These are phyloP conservation scores for Holocentrus rufus DNA, from an alignment of 2,797 vertebrate species.

Conservation along the genomic window DNA sequence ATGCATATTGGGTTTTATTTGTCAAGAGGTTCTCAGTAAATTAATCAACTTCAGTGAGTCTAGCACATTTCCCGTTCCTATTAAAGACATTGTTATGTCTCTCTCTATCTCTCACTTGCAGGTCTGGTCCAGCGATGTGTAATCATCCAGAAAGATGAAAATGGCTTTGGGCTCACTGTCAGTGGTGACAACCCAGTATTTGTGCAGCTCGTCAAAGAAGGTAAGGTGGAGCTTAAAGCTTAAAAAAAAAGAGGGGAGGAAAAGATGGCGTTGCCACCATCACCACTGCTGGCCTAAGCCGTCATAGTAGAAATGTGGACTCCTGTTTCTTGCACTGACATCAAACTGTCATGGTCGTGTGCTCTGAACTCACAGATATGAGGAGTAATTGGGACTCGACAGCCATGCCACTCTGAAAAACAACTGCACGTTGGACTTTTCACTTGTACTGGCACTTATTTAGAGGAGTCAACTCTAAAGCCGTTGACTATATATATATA, in stretches of 20 bases:
- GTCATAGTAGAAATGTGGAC: slow-evolving; percentile 11
- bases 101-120: slow-evolving; percentile 71
- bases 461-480: slow-evolving; percentile 20
- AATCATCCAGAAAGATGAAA: slow-evolving; percentile 98
- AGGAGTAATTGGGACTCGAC: slow-evolving; percentile 36
- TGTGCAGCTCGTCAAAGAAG: slow-evolving; percentile 99
- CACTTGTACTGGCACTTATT: slow-evolving; percentile 16
- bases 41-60: neutral
- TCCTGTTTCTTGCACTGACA: slow-evolving; percentile 19
- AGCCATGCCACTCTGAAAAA: neutral
- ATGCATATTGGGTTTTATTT: neutral
- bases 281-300: slow-evolving; percentile 10
- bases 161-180: slow-evolving; percentile 98
- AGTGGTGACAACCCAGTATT: slow-evolving; percentile 99
- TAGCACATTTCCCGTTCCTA: slow-evolving; percentile 11
- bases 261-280: slow-evolving; percentile 9
- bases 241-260: slow-evolving; percentile 28
- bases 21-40: neutral
- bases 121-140: slow-evolving; percentile 99
- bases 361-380: slow-evolving; percentile 16
- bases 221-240: slow-evolving; percentile 76
- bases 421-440: neutral
- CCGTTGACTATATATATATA: slow-evolving; percentile 21
- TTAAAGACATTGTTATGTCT: slow-evolving; percentile 57
- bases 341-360: slow-evolving; percentile 34